Conservation (phyloP, 2,797 vertebrate genomes). For the Phataginus tetradactyla region DNA sequence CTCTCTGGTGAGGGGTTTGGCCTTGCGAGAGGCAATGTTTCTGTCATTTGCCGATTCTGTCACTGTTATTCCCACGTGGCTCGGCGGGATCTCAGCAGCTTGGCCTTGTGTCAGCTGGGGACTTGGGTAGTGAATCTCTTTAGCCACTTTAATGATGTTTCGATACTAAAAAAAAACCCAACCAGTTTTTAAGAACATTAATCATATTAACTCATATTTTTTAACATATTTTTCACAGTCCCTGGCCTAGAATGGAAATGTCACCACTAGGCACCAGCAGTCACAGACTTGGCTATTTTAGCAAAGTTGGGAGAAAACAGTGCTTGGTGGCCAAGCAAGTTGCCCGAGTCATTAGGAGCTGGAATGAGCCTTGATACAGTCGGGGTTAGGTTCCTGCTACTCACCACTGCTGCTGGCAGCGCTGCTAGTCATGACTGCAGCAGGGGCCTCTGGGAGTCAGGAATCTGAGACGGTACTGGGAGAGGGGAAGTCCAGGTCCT, state of each 20-base stretch:
- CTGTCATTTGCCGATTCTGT: slow-evolving; percentile 23
- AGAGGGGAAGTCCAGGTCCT: slow-evolving; percentile 25
- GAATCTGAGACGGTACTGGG: not conserved
- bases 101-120: slow-evolving; percentile 33
- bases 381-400: slow-evolving; percentile 2
- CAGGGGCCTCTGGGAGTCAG: slow-evolving; percentile 36
- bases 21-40: not conserved
- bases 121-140: slow-evolving; percentile 6
- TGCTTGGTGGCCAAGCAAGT: slow-evolving; percentile 60
- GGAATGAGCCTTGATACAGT: slow-evolving; percentile 56
- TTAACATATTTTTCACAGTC: slow-evolving; percentile 73
- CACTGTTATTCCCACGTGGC: not conserved
- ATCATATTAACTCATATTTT: slow-evolving; percentile 70
- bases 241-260: slow-evolving; percentile 72
- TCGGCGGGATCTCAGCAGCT: not conserved
- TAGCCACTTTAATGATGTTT: slow-evolving; percentile 65
- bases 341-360: slow-evolving; percentile 64
- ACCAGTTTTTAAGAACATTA: slow-evolving; percentile 72
- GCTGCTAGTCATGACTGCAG: not conserved
- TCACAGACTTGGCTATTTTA: slow-evolving; percentile 73
- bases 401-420: slow-evolving; percentile 64
- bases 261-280: slow-evolving; percentile 73
- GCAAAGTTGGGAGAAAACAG: slow-evolving; percentile 69
- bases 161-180: slow-evolving; percentile 33
- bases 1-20: slow-evolving; percentile 35